These are phyloP conservation scores for Antheraea assamensis DNA, from an alignment of 2,888 invertebrate genomes.

Conservation along the genomic window DNA sequence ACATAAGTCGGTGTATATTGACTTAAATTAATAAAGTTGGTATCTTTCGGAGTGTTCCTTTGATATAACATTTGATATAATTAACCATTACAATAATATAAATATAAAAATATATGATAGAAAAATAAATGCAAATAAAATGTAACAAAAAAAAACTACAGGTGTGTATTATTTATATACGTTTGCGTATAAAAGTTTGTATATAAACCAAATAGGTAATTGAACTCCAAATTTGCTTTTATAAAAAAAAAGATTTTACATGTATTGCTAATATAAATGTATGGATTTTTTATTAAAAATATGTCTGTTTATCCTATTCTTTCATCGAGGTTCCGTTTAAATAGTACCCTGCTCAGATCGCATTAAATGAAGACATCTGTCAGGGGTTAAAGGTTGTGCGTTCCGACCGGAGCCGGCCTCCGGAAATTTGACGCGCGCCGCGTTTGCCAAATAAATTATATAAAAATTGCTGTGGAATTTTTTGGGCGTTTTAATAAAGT, in stretches of 20 bases:
- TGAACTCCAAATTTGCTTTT: neutral
- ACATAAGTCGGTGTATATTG: too few species aligned
- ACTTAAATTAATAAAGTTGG: too few species aligned
- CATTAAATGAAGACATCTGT: conserved; percentile 45
- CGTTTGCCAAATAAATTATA: conserved; percentile 41
- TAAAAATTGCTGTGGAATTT: conserved; percentile 16
- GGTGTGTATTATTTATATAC: too few species aligned
- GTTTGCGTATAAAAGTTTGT: too few species aligned
- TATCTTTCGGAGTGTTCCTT: too few species aligned
- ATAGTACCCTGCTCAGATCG: conserved; percentile 26
- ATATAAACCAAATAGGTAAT: too few species aligned
- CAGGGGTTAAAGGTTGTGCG: conserved; percentile 36
- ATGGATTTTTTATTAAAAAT: neutral
- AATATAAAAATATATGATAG: too few species aligned
- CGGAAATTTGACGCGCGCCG: conserved; percentile 46
- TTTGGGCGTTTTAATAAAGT: conserved; percentile 1
- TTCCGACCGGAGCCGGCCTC: conserved; percentile 26
- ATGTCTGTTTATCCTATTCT: neutral
- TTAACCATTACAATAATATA: too few species aligned
- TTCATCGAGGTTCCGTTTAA: neutral
- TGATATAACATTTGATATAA: too few species aligned
- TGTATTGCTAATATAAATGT: neutral
- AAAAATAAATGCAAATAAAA: too few species aligned
- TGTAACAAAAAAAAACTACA: too few species aligned
- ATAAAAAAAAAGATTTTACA: neutral